Conservation (phyloP, 1,140 invertebrate genomes). For the Hypsibius dujardini region DNA sequence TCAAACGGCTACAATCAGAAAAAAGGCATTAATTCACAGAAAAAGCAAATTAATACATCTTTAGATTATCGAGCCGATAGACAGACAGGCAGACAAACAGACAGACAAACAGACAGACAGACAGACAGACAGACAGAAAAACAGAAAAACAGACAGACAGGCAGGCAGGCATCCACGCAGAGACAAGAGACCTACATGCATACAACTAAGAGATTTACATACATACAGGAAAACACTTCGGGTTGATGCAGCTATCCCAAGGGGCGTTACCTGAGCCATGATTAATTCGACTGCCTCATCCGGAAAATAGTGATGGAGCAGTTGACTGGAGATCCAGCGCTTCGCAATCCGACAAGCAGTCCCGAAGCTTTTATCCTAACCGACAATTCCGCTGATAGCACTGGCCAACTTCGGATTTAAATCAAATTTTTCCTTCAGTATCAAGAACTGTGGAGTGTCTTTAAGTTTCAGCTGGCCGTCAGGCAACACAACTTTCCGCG, state of each 20-base stretch:
- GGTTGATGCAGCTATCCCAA: too few relatives aligned
- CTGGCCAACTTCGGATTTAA: slow-evolving; percentile 57
- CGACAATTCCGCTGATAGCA: slow-evolving; percentile 59
- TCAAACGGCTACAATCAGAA: too few relatives aligned
- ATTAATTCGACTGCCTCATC: slow-evolving; percentile 52
- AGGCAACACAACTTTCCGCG: slow-evolving; percentile 32
- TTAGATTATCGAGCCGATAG: too few relatives aligned
- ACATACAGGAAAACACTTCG: too few relatives aligned
- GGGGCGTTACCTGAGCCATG: slow-evolving; percentile 43
- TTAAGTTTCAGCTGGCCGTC: slow-evolving; percentile 48
- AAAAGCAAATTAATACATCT: too few relatives aligned
- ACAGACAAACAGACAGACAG: too few relatives aligned
- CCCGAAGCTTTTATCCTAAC: slow-evolving; percentile 52
- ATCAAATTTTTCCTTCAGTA: slow-evolving; percentile 48
- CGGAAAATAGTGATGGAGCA: slow-evolving; percentile 52
- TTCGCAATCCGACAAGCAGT: slow-evolving; percentile 56
- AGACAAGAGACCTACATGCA: slow-evolving; percentile 25
- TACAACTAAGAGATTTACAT: slow-evolving; percentile 37
- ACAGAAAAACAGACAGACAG: too few relatives aligned
- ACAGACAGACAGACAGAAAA: too few relatives aligned
- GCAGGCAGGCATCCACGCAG: too few relatives aligned
- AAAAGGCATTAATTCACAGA: too few relatives aligned
- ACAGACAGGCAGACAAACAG: too few relatives aligned
- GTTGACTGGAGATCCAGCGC: slow-evolving; percentile 64
- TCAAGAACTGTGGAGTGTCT: slow-evolving; percentile 53